Conservation (phyloP, 2,113 vertebrate genomes). For the Hippolais icterina region DNA sequence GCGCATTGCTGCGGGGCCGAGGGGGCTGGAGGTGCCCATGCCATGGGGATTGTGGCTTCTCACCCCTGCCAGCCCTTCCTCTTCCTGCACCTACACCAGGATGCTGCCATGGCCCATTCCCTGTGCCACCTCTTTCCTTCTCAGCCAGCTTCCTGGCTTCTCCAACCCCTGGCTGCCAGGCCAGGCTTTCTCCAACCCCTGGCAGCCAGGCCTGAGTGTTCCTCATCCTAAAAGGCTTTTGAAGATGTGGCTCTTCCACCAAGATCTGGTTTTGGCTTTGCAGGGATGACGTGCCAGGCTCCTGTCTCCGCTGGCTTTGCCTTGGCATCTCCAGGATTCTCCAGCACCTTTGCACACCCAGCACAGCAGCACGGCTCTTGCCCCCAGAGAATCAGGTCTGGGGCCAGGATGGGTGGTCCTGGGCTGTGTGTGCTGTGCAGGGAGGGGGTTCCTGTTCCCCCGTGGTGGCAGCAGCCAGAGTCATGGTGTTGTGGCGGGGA, state of each 20-base stretch:
- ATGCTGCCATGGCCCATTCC: neutral
- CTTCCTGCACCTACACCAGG: fast-evolving
- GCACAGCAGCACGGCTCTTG: neutral
- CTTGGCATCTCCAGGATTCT: neutral
- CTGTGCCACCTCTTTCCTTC: neutral
- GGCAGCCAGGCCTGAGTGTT: fast-evolving
- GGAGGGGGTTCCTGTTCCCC: neutral
- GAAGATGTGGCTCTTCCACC: neutral
- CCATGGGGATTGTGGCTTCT: neutral
- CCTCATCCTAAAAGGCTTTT: neutral
- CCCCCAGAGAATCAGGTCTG: fast-evolving
- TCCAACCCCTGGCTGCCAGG: neutral
- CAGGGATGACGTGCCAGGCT: neutral
- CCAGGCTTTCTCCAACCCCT: neutral
- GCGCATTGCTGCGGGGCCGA: fast-evolving
- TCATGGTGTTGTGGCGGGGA: neutral
- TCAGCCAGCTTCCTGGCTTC: neutral
- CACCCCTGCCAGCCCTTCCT: neutral
- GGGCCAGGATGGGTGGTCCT: neutral
- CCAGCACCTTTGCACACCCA: fast-evolving
- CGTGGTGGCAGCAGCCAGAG: neutral
- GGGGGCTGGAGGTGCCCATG: neutral
- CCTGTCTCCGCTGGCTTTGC: neutral
- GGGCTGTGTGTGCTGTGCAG: neutral
- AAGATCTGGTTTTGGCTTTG: neutral